Conservation (phyloP, 2,113 vertebrate genomes). For the Ammodytes marinus region DNA sequence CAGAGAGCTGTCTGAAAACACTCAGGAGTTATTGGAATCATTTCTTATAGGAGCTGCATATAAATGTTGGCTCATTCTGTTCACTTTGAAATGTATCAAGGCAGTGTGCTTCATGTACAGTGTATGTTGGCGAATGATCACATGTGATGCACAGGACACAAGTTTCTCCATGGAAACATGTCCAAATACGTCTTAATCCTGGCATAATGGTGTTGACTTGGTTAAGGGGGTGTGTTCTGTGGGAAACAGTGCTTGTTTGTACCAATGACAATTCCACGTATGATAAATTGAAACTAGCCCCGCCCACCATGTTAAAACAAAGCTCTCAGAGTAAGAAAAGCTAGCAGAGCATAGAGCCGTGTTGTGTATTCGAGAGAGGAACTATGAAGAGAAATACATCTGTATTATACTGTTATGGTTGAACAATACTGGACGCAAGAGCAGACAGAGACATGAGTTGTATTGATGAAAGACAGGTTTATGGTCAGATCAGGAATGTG, state of each 20-base stretch:
- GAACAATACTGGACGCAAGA: too few relatives aligned
- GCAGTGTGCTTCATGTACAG: too few relatives aligned
- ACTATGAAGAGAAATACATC: slow-evolving; percentile 3
- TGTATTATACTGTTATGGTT: too few relatives aligned
- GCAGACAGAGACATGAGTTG: too few relatives aligned
- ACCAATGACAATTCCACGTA: not conserved
- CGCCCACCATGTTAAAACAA: not conserved
- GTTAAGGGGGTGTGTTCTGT: not conserved
- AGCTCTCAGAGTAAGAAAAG: slow-evolving; percentile 2
- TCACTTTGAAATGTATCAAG: not conserved
- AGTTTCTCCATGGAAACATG: not conserved
- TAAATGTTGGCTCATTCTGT: too few relatives aligned
- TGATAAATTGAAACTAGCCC: not conserved
- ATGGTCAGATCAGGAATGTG: too few relatives aligned
- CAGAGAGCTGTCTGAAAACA: slow-evolving; percentile 1
- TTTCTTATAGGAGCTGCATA: not conserved
- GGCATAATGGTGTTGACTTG: not conserved
- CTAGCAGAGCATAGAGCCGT: not conserved
- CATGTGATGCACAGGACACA: not conserved
- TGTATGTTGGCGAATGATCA: too few relatives aligned
- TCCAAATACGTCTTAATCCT: not conserved
- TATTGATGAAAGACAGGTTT: too few relatives aligned
- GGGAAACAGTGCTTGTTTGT: not conserved
- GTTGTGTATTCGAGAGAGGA: slow-evolving; percentile 18
- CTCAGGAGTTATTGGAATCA: not conserved